A percentile compares a stretch with the other conserved stretches of the same genome.
Evolutionary conservation across 2,113 vertebrate species (phyloP).

Genomic region (Sisor rabdophorus): DNA sequence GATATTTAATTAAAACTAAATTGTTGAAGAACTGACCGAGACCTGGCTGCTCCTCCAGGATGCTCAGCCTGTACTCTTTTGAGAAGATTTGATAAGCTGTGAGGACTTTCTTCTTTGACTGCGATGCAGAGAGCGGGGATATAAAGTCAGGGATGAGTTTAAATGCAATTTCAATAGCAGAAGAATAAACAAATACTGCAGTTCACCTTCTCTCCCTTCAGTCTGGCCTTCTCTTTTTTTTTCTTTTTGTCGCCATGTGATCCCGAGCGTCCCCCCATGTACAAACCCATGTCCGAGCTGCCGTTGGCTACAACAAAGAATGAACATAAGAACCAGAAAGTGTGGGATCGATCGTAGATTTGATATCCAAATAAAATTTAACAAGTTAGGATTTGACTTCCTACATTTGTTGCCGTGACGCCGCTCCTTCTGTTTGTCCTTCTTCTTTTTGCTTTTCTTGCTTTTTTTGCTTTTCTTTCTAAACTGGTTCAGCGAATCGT

Average conservation of each 20-base stretch:
- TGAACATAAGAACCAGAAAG: constrained; percentile 48
- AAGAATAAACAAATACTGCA: no score
- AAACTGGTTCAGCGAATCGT: constrained; percentile 86
- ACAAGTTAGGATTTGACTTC: constrained; percentile 49
- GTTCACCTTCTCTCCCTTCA: constrained; percentile 74
- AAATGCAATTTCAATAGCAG: background rate
- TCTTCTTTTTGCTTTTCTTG: constrained; percentile 97
- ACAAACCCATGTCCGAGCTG: constrained; percentile 63
- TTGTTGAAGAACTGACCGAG: constrained; percentile 74
- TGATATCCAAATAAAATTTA: background rate
- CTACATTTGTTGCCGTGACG: constrained; percentile 73
- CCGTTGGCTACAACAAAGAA: constrained; percentile 61
- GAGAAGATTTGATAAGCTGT: constrained; percentile 98
- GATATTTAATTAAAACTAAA: background rate
- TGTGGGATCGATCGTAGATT: background rate
- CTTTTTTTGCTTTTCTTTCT: constrained; percentile 97
- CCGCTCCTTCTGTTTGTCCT: constrained; percentile 77
- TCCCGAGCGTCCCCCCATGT: constrained; percentile 54
- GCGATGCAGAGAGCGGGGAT: constrained; percentile 24
- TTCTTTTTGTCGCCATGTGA: constrained; percentile 63
- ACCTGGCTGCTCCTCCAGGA: constrained; percentile 92
- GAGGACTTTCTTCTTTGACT: constrained; percentile 96
- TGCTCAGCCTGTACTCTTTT: constrained; percentile 93
- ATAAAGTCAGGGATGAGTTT: background rate
- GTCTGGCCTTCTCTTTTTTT: constrained; percentile 84